phyloP scores from a whole-genome alignment of 2,888 invertebrate species.

The Lasioglossum lativentre region DNA sequence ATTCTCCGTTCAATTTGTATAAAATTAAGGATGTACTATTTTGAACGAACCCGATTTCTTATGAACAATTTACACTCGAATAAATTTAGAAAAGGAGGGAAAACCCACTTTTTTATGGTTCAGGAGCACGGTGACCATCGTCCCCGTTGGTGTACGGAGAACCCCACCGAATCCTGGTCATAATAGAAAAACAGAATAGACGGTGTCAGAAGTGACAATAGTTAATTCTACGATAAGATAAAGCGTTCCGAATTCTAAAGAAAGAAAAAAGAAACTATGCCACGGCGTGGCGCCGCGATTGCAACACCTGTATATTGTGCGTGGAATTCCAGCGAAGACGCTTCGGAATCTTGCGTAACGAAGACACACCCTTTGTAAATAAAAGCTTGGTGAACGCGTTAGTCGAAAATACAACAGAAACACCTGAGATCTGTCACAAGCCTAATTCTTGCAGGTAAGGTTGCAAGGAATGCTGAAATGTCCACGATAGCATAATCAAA shows the following conservation, averaged over 20 bases:
- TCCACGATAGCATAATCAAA: neutral
- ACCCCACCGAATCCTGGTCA: neutral
- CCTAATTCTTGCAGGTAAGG: neutral
- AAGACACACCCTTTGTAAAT: slow-evolving; percentile 59
- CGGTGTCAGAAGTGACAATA: neutral
- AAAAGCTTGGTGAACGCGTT: slow-evolving; percentile 19
- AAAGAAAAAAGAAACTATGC: slow-evolving; percentile 18
- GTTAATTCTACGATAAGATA: slow-evolving; percentile 23
- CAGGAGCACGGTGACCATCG: neutral
- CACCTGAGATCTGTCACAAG: neutral
- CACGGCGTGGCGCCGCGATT: slow-evolving; percentile 31
- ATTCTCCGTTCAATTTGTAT: too few relatives aligned
- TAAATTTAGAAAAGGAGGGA: neutral
- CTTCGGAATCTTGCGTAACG: slow-evolving; percentile 54
- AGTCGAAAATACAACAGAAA: slow-evolving; percentile 34
- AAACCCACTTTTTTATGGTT: neutral
- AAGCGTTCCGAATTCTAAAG: neutral
- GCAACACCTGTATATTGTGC: slow-evolving; percentile 40
- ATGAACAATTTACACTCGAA: too few relatives aligned
- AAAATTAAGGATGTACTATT: too few relatives aligned
- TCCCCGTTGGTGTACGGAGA: neutral
- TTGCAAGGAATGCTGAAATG: neutral
- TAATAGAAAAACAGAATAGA: neutral
- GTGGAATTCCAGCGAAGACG: slow-evolving; percentile 60
- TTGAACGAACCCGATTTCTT: too few relatives aligned